A percentile compares a stretch with the other conserved stretches of the same genome.
Evolutionary conservation across 1,140 invertebrate species (phyloP).

Genomic region (Drosophila auraria): DNA sequence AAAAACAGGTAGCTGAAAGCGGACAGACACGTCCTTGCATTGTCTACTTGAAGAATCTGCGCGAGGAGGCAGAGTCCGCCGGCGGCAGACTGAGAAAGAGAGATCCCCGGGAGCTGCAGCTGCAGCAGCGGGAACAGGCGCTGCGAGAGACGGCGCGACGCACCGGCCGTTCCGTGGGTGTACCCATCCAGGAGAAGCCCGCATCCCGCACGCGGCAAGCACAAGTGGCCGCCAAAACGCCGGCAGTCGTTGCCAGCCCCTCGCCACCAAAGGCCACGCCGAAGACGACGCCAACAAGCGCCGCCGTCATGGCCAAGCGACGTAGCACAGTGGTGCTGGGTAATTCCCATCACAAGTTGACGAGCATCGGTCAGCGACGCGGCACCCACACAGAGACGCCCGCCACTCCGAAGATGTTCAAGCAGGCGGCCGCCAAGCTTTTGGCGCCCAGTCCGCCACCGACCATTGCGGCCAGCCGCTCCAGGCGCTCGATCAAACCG

Average conservation of each 20-base stretch:
- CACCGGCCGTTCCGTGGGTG: background rate
- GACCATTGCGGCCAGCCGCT: slow-evolving; percentile 77
- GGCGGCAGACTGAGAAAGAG: slow-evolving; percentile 11
- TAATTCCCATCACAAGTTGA: slow-evolving; percentile 14
- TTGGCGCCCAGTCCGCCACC: slow-evolving; percentile 54
- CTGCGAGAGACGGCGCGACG: slow-evolving; percentile 11
- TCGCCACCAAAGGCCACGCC: slow-evolving; percentile 9
- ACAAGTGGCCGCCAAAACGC: background rate
- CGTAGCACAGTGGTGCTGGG: slow-evolving; percentile 21
- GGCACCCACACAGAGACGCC: slow-evolving; percentile 24
- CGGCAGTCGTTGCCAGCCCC: background rate
- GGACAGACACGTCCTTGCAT: slow-evolving; percentile 73
- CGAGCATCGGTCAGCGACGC: slow-evolving; percentile 4
- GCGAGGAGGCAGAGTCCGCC: slow-evolving; percentile 33
- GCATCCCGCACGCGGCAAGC: slow-evolving; percentile 10
- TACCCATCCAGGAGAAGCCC: slow-evolving; percentile 3
- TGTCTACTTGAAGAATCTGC: slow-evolving; percentile 63
- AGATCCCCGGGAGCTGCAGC: slow-evolving; percentile 25
- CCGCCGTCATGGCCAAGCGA: slow-evolving; percentile 20
- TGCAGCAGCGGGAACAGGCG: slow-evolving; percentile 6
- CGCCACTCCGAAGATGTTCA: slow-evolving; percentile 56
- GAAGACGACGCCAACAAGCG: background rate
- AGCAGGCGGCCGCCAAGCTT: slow-evolving; percentile 30
- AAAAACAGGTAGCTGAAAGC: slow-evolving; percentile 64
- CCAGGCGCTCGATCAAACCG: slow-evolving; percentile 81